Base-by-base conservation (phyloP, 1,140 invertebrate species). In the Littorina saxatilis region DNA sequence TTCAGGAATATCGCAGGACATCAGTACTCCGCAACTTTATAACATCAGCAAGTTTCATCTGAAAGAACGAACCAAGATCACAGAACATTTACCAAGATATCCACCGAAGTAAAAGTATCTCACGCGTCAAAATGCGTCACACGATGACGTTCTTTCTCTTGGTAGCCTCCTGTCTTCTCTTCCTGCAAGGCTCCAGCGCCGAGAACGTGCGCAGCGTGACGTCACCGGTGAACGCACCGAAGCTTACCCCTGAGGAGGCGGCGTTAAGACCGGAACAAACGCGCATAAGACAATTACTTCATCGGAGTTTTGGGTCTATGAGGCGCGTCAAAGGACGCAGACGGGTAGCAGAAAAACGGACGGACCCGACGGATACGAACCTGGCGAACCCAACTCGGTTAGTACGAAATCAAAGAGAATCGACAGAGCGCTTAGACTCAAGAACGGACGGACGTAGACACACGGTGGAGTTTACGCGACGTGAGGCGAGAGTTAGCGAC, bases 51-150 rank as follows among this genome's bases (percentile, higher is more conserved):
- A n/a, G n/a, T n/a, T n/a, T n/a, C n/a, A n/a, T n/a, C n/a, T n/a
- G n/a, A n/a, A n/a, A n/a, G n/a, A n/a, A n/a, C n/a, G n/a, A n/a
- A n/a, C n/a, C n/a, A n/a, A n/a, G n/a, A n/a, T n/a, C n/a, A n/a
- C n/a, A n/a, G n/a, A n/a, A n/a, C n/a, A n/a, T n/a, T n/a, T n/a
- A n/a, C n/a, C n/a, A n/a, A n/a, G n/a, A n/a, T n/a, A n/a, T n/a
- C n/a, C n/a, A n/a, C n/a, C n/a, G n/a, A n/a, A n/a, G n/a, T n/a
- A n/a, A n/a, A n/a, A n/a, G n/a, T n/a, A n/a, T n/a, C n/a, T n/a
- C n/a, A n/a, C n/a, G n/a, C n/a, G n/a, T n/a, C n/a, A n/a, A n/a
- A 35, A 78, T 78, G 76, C 76, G 76, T 13, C 76, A 78, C 58
- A 63, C 76, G 1, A 78, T 27, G 20, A 63, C 37, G 17, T 78